Evolutionary conservation across 2,797 vertebrate species (phyloP).

Genomic region (Notoglanidium macrostoma): DNA sequence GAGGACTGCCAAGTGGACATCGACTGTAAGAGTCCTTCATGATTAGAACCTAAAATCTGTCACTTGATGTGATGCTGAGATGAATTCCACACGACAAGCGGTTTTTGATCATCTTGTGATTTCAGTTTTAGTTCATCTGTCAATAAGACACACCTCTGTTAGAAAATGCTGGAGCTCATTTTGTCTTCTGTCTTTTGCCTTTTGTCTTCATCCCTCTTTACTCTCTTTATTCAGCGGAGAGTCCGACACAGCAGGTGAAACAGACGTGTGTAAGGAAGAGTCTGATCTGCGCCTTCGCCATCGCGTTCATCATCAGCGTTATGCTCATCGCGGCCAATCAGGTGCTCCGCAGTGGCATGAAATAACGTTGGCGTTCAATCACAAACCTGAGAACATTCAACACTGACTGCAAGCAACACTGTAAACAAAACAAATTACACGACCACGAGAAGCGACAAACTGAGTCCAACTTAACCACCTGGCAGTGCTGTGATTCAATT

Average conservation of each 20-base stretch:
- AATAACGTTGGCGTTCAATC: slow-evolving; percentile 70
- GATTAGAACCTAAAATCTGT: slow-evolving; percentile 2
- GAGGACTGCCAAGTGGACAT: slow-evolving; percentile 93
- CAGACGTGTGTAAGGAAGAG: slow-evolving; percentile 97
- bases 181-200: background rate
- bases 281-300: slow-evolving; percentile 96
- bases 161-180: background rate
- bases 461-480: background rate
- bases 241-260: slow-evolving; percentile 96
- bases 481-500: slow-evolving; percentile 27
- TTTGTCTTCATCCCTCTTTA: slow-evolving; percentile 6
- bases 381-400: slow-evolving; percentile 47
- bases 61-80: slow-evolving; percentile 15
- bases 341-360: slow-evolving; percentile 97
- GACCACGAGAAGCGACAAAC: slow-evolving; percentile 9
- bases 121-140: background rate
- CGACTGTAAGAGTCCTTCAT: slow-evolving; percentile 84
- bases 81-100: background rate
- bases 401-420: slow-evolving; percentile 54
- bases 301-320: slow-evolving; percentile 98
- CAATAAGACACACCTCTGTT: background rate
- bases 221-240: slow-evolving; percentile 71
- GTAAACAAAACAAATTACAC: slow-evolving; percentile 25
- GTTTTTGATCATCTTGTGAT: background rate
- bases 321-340: slow-evolving; percentile 98